Percentiles rank a stretch among this genome's conserved stretches.
Conservation (phyloP, 2,113 vertebrate species). For the Neotoma lepida region DNA sequence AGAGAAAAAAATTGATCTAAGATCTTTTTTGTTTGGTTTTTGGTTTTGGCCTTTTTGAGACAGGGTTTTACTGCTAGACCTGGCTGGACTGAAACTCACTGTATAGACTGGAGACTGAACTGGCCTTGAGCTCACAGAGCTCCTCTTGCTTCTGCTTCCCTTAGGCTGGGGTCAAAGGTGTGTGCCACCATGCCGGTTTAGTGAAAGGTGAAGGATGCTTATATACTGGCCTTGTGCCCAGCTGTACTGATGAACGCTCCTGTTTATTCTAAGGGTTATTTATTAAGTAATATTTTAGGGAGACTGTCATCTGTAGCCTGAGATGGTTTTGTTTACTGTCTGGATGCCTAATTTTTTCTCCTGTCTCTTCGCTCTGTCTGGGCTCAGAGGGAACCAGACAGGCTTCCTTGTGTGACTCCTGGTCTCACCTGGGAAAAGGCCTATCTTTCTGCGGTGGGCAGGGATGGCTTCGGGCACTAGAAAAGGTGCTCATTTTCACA, state of each 20-base stretch:
- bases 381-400: background rate
- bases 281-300: background rate
- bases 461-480: background rate
- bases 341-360: background rate
- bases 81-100: background rate
- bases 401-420: background rate
- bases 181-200: background rate
- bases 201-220: background rate
- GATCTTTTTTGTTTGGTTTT: background rate
- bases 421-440: background rate
- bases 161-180: background rate
- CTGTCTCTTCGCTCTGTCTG: background rate
- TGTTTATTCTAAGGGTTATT: background rate
- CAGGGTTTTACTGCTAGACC: background rate
- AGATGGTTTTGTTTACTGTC: background rate
- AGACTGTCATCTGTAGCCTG: background rate
- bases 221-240: background rate
- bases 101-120: background rate
- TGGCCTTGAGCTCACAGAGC: background rate
- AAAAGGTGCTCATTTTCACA: background rate
- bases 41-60: background rate
- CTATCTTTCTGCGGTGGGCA: fast-evolving
- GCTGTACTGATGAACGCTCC: background rate
- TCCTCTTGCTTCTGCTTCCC: background rate
- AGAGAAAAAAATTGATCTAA: background rate